Evolutionary conservation across 1,140 invertebrate species (phyloP).

Genomic region (Pogonognathellus flavescens): DNA sequence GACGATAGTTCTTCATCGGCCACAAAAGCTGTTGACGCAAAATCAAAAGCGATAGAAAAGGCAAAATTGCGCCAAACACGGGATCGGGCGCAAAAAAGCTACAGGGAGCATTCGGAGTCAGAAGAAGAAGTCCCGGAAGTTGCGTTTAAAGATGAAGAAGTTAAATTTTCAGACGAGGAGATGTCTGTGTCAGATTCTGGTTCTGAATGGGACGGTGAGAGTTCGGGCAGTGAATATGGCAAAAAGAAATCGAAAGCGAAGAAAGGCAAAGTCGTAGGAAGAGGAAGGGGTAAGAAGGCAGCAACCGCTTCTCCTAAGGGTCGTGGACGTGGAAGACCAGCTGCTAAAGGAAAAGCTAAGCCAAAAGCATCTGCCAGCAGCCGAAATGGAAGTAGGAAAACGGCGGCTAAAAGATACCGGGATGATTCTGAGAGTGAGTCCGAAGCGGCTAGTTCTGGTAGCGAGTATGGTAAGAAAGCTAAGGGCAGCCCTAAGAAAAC

Average conservation of each 20-base stretch:
- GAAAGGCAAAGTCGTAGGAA: slow-evolving; percentile 32
- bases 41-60: slow-evolving; percentile 56
- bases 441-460: slow-evolving; percentile 60
- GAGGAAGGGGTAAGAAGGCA: slow-evolving; percentile 37
- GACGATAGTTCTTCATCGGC: slow-evolving; percentile 38
- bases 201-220: slow-evolving; percentile 55
- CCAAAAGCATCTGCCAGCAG: slow-evolving; percentile 27
- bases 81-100: slow-evolving; percentile 50
- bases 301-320: slow-evolving; percentile 47
- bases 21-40: slow-evolving; percentile 27
- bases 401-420: neutral
- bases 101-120: slow-evolving; percentile 51
- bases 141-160: slow-evolving; percentile 49
- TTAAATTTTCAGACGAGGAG: slow-evolving; percentile 52
- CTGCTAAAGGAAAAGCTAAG: slow-evolving; percentile 37
- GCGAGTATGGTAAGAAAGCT: slow-evolving; percentile 62
- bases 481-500: slow-evolving; percentile 53
- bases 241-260: slow-evolving; percentile 55
- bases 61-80: slow-evolving; percentile 38
- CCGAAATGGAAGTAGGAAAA: slow-evolving; percentile 49
- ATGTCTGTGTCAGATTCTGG: slow-evolving; percentile 42
- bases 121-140: slow-evolving; percentile 34
- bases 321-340: slow-evolving; percentile 37
- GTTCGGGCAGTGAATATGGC: slow-evolving; percentile 63
- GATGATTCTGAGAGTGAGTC: slow-evolving; percentile 50